Conservation (phyloP, 2,888 invertebrate species). For the Caenorhabditis sinica region DNA sequence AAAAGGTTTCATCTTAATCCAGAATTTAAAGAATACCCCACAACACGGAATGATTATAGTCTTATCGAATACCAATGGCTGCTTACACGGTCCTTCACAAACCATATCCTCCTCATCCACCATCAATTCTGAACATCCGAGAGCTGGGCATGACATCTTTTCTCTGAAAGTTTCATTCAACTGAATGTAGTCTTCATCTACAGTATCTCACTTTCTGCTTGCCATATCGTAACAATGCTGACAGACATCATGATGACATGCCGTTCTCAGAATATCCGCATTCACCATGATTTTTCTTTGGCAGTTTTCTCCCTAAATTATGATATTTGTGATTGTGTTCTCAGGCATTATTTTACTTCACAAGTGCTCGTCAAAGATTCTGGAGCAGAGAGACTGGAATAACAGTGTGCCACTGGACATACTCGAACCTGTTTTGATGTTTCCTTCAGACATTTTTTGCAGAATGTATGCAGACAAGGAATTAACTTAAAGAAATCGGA, state of each 20-base stretch:
- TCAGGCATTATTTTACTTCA: constrained; percentile 26
- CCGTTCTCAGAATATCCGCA: constrained; percentile 67
- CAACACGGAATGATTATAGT: constrained; percentile 68
- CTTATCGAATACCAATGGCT: constrained; percentile 55
- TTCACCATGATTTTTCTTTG: constrained; percentile 48
- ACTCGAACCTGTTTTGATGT: constrained; percentile 54
- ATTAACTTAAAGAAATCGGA: constrained; percentile 63
- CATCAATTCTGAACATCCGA: constrained; percentile 63
- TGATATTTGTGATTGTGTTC: not conserved
- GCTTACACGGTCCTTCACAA: constrained; percentile 72
- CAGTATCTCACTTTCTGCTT: constrained; percentile 45
- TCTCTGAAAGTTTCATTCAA: constrained; percentile 54
- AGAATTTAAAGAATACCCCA: constrained; percentile 41
- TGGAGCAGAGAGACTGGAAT: constrained; percentile 61
- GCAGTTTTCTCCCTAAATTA: constrained; percentile 58
- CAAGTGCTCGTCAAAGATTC: constrained; percentile 66
- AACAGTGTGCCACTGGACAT: constrained; percentile 73
- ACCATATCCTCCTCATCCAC: constrained; percentile 68
- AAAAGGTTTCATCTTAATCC: not conserved
- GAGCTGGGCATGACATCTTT: constrained; percentile 66
- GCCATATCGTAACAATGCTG: constrained; percentile 67
- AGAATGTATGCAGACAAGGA: constrained; percentile 77
- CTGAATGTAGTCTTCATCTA: not conserved
- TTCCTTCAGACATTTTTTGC: constrained; percentile 68
- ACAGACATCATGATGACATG: constrained; percentile 75